phyloP scores from a whole-genome alignment of 2,888 invertebrate species.

The Hypomecis punctinalis region DNA sequence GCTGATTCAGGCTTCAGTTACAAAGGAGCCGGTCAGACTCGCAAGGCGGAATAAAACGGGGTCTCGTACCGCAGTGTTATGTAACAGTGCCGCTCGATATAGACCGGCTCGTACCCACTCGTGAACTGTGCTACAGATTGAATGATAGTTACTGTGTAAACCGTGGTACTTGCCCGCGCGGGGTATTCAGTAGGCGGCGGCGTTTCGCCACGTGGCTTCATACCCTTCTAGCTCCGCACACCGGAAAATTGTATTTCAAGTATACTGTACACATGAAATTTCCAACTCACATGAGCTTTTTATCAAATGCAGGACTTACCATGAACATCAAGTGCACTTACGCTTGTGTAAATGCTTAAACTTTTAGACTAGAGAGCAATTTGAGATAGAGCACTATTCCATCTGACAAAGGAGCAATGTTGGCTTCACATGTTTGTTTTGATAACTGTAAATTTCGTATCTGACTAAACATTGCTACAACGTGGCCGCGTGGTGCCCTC shows the following conservation, averaged over 20 bases:
- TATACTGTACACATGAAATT: neutral
- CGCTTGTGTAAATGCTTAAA: too few relatives aligned
- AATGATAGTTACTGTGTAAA: neutral
- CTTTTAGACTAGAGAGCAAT: too few relatives aligned
- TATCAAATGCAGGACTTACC: too few relatives aligned
- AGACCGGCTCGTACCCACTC: constrained; percentile 49
- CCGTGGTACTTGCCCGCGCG: neutral
- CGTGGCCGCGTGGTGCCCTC: neutral
- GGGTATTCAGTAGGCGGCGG: neutral
- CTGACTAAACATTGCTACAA: constrained; percentile 2
- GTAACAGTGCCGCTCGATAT: constrained; percentile 76
- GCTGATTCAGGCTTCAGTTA: constrained; percentile 26
- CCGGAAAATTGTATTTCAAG: constrained; percentile 55
- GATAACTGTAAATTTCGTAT: neutral
- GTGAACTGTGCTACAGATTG: constrained; percentile 10
- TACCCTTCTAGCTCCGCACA: constrained; percentile 31
- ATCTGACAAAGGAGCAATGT: too few relatives aligned
- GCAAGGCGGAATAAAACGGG: constrained; percentile 58
- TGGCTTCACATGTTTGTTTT: too few relatives aligned
- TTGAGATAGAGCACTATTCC: too few relatives aligned
- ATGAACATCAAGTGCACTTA: too few relatives aligned
- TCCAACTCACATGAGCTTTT: neutral
- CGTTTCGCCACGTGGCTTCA: constrained; percentile 6
- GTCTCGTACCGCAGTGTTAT: constrained; percentile 78
- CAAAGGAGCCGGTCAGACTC: constrained; percentile 48